A percentile compares a stretch with the other conserved stretches of the same genome.
phyloP scores from a whole-genome alignment of 30 jellyfish, hydroid and myxozoan genomes.

The Pelagia noctiluca region DNA sequence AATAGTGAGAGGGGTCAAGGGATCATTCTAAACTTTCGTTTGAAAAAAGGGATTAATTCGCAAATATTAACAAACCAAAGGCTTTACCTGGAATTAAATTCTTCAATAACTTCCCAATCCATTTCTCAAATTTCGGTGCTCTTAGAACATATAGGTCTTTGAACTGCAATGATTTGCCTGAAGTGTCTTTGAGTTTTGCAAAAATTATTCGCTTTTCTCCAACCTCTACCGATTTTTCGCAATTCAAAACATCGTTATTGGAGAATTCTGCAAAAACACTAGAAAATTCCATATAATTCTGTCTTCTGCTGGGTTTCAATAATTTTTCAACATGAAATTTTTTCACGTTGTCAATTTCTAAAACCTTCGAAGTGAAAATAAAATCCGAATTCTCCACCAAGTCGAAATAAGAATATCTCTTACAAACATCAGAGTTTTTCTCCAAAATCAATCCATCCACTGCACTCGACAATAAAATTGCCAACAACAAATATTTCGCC shows the following conservation, averaged over 20 bases:
- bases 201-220: slow-evolving; percentile 51
- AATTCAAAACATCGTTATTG: not conserved
- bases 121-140: not conserved
- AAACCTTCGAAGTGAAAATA: slow-evolving; percentile 36
- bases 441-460: no score
- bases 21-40: no score
- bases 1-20: no score
- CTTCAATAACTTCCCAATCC: not conserved
- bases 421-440: no score
- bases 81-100: not conserved
- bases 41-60: no score
- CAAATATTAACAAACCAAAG: no score
- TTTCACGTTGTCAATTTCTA: not conserved
- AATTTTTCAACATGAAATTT: slow-evolving; percentile 7
- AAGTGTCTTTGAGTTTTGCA: slow-evolving; percentile 1
- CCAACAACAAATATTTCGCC: no score
- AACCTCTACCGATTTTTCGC: slow-evolving; percentile 30
- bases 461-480: no score
- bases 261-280: not conserved
- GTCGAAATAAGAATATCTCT: slow-evolving; percentile 53
- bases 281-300: not conserved
- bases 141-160: not conserved
- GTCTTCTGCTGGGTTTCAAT: slow-evolving; percentile 17
- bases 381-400: slow-evolving; percentile 30
- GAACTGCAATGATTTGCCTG: no score